Conservation (phyloP, 2,113 vertebrate species). For the Amazona vittata region DNA sequence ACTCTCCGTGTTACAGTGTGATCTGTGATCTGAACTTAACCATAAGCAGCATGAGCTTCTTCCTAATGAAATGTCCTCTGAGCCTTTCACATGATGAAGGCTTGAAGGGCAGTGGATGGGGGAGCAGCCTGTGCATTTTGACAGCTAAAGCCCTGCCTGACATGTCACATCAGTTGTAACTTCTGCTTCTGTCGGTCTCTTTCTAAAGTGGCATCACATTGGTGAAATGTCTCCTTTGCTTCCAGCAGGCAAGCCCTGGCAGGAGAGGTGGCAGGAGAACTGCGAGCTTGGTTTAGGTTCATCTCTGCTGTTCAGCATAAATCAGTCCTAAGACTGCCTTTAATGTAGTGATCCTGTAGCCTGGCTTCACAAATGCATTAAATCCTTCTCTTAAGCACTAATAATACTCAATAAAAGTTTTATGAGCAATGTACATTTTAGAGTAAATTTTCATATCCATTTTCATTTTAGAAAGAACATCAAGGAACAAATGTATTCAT, state of each 20-base stretch:
- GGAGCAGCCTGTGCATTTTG: background rate
- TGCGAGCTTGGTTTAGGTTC: background rate
- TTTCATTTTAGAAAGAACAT: slow-evolving; percentile 60
- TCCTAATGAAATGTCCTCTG: background rate
- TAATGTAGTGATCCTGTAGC: slow-evolving; percentile 35
- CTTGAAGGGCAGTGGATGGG: background rate
- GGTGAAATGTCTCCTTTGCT: background rate
- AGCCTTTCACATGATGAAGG: background rate
- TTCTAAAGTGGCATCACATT: background rate
- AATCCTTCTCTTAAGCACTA: slow-evolving; percentile 66
- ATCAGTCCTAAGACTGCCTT: background rate
- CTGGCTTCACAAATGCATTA: slow-evolving; percentile 63
- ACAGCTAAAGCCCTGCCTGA: background rate
- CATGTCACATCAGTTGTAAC: background rate
- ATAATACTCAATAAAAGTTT: slow-evolving; percentile 71
- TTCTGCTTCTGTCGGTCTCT: background rate
- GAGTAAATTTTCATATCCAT: slow-evolving; percentile 69
- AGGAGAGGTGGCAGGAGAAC: background rate
- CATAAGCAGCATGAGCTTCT: background rate
- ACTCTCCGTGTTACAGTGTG: background rate
- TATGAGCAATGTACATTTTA: slow-evolving; percentile 68
- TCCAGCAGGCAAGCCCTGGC: background rate
- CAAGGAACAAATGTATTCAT: slow-evolving; percentile 60
- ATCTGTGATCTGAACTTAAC: background rate
- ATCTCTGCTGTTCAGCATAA: background rate